phyloP scores from a whole-genome alignment of 1,140 invertebrate species.

The Penaeus chinensis region DNA sequence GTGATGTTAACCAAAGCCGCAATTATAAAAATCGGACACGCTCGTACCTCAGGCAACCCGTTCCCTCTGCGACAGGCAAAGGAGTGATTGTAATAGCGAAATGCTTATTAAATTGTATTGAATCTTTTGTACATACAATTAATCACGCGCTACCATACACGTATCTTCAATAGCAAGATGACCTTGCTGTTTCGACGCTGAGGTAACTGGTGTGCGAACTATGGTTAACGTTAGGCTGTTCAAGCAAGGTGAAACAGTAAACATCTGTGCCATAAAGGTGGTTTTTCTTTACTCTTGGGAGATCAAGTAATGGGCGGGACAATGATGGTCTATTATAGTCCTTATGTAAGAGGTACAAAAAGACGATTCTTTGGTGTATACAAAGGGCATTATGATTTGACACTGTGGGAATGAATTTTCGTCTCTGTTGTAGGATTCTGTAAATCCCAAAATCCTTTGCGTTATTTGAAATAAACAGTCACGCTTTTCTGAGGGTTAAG shows the following conservation, averaged over 20 bases:
- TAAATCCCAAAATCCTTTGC: background rate
- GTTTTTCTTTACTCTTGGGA: too few species aligned
- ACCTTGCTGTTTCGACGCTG: background rate
- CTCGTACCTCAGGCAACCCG: conserved; percentile 1
- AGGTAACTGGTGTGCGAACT: background rate
- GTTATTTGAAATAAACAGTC: background rate
- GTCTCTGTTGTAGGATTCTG: background rate
- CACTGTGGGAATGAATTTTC: background rate
- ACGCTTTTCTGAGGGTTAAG: background rate
- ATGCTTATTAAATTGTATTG: conserved; percentile 29
- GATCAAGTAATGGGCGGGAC: too few species aligned
- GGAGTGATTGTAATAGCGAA: background rate
- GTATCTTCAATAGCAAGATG: conserved; percentile 8
- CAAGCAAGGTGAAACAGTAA: too few species aligned
- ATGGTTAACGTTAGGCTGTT: too few species aligned
- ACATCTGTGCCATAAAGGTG: too few species aligned
- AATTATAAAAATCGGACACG: background rate
- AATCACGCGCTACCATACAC: conserved; percentile 16
- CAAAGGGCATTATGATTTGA: too few species aligned
- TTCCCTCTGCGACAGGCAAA: background rate
- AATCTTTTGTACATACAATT: conserved; percentile 23
- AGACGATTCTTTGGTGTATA: background rate
- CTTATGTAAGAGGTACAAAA: background rate
- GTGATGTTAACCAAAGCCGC: background rate
- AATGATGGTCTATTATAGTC: too few species aligned